Conservation (phyloP, 2,113 vertebrate species). For the Trachemys scripta region DNA sequence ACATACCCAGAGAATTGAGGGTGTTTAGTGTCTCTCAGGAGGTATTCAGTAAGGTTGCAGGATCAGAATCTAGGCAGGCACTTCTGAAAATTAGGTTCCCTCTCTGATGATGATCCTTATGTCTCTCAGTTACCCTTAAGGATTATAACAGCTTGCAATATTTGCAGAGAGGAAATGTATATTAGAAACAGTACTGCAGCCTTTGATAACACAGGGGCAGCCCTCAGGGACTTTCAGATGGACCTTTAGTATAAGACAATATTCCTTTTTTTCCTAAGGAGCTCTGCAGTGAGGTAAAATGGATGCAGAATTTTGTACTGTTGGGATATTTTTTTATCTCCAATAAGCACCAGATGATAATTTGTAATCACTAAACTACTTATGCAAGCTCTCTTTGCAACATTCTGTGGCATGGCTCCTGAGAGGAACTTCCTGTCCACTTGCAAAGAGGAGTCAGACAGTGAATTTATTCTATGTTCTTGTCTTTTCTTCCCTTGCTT, state of each 20-base stretch:
- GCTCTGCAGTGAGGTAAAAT: not conserved
- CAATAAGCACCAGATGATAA: constrained; percentile 25
- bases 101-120: not conserved
- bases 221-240: not conserved
- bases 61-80: not conserved
- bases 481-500: constrained; percentile 20
- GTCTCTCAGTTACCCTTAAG: not conserved
- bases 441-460: constrained; percentile 63
- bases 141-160: not conserved
- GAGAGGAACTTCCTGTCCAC: constrained; percentile 63
- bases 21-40: not conserved
- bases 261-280: not conserved
- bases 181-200: not conserved
- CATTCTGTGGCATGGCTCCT: constrained; percentile 49
- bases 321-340: not conserved
- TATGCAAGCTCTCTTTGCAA: constrained; percentile 67
- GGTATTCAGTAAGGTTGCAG: not conserved
- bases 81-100: not conserved
- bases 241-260: not conserved
- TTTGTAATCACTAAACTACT: constrained; percentile 68
- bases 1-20: no score
- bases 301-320: not conserved
- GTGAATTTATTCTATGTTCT: constrained; percentile 43
- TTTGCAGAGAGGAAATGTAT: not conserved
- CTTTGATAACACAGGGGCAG: not conserved